Evolutionary conservation across 2,888 invertebrate genomes (phyloP).

Genomic region (Monochamus alternatus): DNA sequence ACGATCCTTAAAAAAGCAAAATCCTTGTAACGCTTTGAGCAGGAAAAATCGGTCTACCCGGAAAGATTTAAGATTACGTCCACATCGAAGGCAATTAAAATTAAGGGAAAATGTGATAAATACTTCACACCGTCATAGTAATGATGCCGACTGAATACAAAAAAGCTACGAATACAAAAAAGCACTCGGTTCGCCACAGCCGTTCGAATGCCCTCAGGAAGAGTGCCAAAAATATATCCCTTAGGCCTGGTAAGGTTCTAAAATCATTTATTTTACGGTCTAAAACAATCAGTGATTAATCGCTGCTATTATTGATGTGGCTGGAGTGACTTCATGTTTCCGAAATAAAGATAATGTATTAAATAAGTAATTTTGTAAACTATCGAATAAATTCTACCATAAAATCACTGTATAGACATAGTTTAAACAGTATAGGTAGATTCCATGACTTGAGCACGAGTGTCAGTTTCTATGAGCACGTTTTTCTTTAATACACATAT

Average conservation of each 20-base stretch:
- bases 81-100: neutral
- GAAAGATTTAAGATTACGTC: neutral
- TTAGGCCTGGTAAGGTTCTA: slow-evolving; percentile 8
- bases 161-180: neutral
- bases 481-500: slow-evolving; percentile 7
- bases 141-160: slow-evolving; percentile 10
- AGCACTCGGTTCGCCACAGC: neutral
- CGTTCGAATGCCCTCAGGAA: neutral
- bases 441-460: neutral
- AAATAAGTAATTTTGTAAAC: neutral
- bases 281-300: slow-evolving; percentile 4
- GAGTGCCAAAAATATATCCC: slow-evolving; percentile 7
- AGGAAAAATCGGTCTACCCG: too few species aligned
- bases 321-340: neutral
- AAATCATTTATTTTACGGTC: slow-evolving; percentile 1
- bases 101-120: slow-evolving; percentile 1
- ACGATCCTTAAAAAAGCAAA: too few species aligned
- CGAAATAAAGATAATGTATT: neutral
- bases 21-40: too few species aligned
- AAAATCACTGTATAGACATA: neutral
- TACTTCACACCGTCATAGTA: slow-evolving; percentile 4
- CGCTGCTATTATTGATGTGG: neutral
- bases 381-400: neutral
- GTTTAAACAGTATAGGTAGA: too few species aligned
- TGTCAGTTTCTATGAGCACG: slow-evolving; percentile 7